Evolutionary conservation across 2,797 vertebrate species (phyloP).

Genomic region (Phoeniculus purpureus): DNA sequence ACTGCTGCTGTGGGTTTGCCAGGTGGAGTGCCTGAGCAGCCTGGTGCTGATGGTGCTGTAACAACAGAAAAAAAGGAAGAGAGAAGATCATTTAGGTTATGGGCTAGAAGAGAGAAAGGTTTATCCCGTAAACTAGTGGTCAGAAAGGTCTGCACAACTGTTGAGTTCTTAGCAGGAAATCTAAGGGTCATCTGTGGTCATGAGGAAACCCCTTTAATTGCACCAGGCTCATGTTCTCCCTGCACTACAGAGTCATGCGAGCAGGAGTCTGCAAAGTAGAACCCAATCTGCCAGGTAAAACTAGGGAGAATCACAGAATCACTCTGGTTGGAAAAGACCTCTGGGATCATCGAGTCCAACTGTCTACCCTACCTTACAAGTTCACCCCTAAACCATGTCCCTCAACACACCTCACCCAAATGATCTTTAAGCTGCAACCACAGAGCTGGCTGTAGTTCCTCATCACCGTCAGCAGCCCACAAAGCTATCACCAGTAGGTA

Average conservation of each 20-base stretch:
- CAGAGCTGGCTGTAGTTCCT: background rate
- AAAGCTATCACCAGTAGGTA: background rate
- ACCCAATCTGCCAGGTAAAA: background rate
- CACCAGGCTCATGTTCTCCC: background rate
- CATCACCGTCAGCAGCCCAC: background rate
- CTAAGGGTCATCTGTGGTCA: background rate
- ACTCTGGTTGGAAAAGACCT: too few species aligned
- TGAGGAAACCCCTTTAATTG: background rate
- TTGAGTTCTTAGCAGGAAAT: background rate
- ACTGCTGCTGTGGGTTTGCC: slow-evolving; percentile 92
- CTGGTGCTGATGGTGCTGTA: slow-evolving; percentile 92
- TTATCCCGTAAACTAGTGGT: accelerated
- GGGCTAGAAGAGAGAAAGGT: accelerated
- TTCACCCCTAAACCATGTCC: too few species aligned
- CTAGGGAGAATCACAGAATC: background rate
- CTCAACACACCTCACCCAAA: too few species aligned
- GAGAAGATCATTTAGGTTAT: background rate
- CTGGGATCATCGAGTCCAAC: too few species aligned
- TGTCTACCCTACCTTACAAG: too few species aligned
- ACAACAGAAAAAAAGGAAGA: background rate
- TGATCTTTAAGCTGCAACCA: background rate
- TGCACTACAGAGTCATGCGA: background rate
- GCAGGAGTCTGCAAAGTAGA: background rate
- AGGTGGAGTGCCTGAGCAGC: slow-evolving; percentile 94
- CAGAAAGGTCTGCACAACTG: background rate